phyloP scores from a whole-genome alignment of 2,797 vertebrate genomes.

The Selene dorsalis region DNA sequence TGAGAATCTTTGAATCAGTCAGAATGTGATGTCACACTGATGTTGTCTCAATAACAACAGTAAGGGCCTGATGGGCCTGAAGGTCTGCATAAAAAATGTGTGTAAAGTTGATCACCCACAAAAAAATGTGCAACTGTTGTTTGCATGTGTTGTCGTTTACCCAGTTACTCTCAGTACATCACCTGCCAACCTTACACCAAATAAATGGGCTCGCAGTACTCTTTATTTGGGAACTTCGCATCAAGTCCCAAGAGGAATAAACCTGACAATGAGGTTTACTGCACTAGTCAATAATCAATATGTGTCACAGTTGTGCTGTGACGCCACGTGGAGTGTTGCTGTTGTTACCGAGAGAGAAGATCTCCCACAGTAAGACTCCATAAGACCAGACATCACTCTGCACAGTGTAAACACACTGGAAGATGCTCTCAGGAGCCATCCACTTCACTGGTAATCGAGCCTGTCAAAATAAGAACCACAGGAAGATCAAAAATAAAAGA shows the following conservation, averaged over 20 bases:
- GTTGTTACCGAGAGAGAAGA: slow-evolving; percentile 93
- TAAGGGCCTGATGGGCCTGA: too few species aligned
- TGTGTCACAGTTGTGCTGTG: neutral
- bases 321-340: neutral
- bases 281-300: neutral
- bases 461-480: slow-evolving; percentile 74
- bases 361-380: slow-evolving; percentile 97
- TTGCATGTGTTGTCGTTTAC: too few species aligned
- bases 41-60: neutral
- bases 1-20: neutral
- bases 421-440: slow-evolving; percentile 99
- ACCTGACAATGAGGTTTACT: neutral
- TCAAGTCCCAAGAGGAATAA: neutral
- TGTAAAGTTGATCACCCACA: too few species aligned
- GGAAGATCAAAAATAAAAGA: slow-evolving; percentile 20
- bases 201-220: too few species aligned
- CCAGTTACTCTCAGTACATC: too few species aligned
- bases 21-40: neutral
- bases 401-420: slow-evolving; percentile 94
- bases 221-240: too few species aligned
- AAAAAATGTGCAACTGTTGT: too few species aligned
- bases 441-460: slow-evolving; percentile 97
- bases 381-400: slow-evolving; percentile 99
- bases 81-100: too few species aligned
- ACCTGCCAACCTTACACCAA: too few species aligned